A percentile compares a stretch with the other conserved stretches of the same genome.
Conservation (phyloP, 2,888 invertebrate genomes). For the Drosophila ezoana region DNA sequence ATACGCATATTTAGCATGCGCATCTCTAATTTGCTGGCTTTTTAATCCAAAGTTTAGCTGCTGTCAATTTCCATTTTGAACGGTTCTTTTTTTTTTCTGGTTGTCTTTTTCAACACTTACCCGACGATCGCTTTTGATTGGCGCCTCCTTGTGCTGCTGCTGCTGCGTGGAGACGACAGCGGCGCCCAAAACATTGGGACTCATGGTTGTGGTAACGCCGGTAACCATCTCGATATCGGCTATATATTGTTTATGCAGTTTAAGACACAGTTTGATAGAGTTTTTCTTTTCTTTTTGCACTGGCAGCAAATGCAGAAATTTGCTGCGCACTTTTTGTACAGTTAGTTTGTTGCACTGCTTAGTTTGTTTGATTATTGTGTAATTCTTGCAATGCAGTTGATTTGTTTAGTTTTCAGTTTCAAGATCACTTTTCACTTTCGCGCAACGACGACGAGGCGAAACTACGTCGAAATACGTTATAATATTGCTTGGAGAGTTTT, state of each 20-base stretch:
- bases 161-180: slow-evolving; percentile 76
- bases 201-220: slow-evolving; percentile 83
- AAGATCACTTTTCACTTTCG: slow-evolving; percentile 72
- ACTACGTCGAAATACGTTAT: slow-evolving; percentile 53
- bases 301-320: slow-evolving; percentile 57
- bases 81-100: background rate
- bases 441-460: slow-evolving; percentile 50
- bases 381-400: slow-evolving; percentile 25
- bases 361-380: slow-evolving; percentile 5
- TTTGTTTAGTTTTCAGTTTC: slow-evolving; percentile 44
- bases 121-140: slow-evolving; percentile 84
- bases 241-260: slow-evolving; percentile 64
- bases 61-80: slow-evolving; percentile 5
- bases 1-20: background rate
- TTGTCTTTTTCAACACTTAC: slow-evolving; percentile 76
- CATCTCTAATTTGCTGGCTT: slow-evolving; percentile 2
- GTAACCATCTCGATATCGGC: slow-evolving; percentile 83
- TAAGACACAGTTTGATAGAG: slow-evolving; percentile 63
- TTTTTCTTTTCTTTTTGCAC: slow-evolving; percentile 49
- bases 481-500: slow-evolving; percentile 31
- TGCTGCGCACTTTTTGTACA: slow-evolving; percentile 47
- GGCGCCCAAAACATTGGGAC: slow-evolving; percentile 80
- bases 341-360: slow-evolving; percentile 42
- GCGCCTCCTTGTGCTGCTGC: slow-evolving; percentile 75
- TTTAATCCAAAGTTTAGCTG: slow-evolving; percentile 38